phyloP scores from a whole-genome alignment of 2,888 invertebrate genomes.

The Drosophila peninsularis region DNA sequence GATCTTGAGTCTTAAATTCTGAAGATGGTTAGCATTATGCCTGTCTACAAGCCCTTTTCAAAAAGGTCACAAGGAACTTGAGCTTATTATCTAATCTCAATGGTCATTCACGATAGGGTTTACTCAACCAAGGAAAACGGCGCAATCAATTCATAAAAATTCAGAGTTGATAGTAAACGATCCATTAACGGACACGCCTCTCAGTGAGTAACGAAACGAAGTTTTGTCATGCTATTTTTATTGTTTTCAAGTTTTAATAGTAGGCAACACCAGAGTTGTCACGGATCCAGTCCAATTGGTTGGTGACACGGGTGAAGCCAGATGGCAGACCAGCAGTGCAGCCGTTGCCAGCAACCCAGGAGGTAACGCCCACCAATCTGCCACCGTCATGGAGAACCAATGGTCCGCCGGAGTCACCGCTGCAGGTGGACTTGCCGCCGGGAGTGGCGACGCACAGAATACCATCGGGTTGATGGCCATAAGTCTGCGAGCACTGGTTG shows the following conservation, averaged over 20 bases:
- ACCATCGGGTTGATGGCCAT: conserved; percentile 3
- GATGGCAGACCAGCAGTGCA: conserved; percentile 53
- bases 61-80: no score
- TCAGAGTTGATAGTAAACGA: no score
- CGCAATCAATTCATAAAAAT: no score
- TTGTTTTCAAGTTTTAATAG: conserved; percentile 29
- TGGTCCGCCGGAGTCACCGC: conserved; percentile 54
- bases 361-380: conserved; percentile 47
- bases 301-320: conserved; percentile 60
- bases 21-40: no score
- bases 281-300: conserved; percentile 66
- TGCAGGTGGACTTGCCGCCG: conserved; percentile 14
- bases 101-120: no score
- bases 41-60: no score
- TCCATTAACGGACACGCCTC: no score
- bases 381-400: conserved; percentile 48
- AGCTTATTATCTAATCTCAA: no score
- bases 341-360: conserved; percentile 14
- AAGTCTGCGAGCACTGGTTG: conserved; percentile 43
- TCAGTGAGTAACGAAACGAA: neutral
- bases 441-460: conserved; percentile 4
- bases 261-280: conserved; percentile 59
- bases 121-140: no score
- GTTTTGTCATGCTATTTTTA: neutral
- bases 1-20: no score